Conservation (phyloP, 2,113 vertebrate genomes). For the Eudyptes chrysolophus region DNA sequence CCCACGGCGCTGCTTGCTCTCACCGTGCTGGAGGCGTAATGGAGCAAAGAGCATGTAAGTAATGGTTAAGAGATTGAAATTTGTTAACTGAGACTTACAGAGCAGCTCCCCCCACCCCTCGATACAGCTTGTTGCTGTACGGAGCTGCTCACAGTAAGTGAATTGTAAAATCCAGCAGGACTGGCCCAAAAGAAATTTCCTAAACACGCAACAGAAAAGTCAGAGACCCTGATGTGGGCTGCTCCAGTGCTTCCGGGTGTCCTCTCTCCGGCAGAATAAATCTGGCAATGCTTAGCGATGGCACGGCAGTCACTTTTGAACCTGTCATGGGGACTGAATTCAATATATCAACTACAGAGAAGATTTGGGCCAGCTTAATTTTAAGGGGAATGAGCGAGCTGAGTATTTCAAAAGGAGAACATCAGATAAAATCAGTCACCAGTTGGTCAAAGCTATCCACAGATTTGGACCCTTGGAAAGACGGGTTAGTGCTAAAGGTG, state of each 20-base stretch:
- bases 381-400: neutral
- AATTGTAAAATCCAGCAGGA: neutral
- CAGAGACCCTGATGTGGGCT: neutral
- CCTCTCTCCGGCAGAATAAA: neutral
- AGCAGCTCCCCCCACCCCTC: neutral
- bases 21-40: fast-evolving
- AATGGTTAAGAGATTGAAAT: neutral
- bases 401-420: neutral
- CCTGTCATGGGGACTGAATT: fast-evolving
- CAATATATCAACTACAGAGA: neutral
- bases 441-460: neutral
- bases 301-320: neutral
- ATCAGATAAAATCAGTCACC: too few relatives aligned
- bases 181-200: neutral
- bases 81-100: neutral
- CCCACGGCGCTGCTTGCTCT: neutral
- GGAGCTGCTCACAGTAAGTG: fast-evolving
- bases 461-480: neutral
- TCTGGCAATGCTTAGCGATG: neutral
- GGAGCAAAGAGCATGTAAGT: neutral
- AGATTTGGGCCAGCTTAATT: neutral
- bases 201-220: neutral
- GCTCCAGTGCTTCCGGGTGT: fast-evolving
- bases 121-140: neutral
- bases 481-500: neutral